A percentile compares a stretch with the other conserved stretches of the same genome.
Evolutionary conservation across 2,113 vertebrate genomes (phyloP).

Genomic region (Triplophysa dalaica): DNA sequence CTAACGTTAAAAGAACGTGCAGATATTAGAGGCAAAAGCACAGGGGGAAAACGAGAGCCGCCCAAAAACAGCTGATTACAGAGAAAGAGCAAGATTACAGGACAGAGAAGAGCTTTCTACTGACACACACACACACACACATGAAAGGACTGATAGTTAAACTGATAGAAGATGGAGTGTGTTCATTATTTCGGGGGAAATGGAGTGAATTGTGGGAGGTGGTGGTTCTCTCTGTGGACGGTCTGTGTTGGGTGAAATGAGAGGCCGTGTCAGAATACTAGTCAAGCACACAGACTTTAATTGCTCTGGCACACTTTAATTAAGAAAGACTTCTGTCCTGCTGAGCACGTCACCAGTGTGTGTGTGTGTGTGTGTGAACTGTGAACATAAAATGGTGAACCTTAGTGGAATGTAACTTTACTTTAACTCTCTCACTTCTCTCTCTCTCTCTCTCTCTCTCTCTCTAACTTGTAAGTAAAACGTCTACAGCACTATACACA

Average conservation of each 20-base stretch:
- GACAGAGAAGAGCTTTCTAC: conserved; percentile 6
- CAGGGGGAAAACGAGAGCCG: not conserved
- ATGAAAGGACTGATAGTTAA: conserved; percentile 19
- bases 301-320: conserved; percentile 27
- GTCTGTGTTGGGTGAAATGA: conserved; percentile 25
- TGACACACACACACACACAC: conserved; percentile 30
- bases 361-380: conserved; percentile 1
- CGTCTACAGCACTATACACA: no score
- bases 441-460: no score
- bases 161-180: conserved; percentile 31
- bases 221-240: conserved; percentile 33
- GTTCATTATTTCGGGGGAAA: conserved; percentile 35
- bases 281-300: conserved; percentile 46
- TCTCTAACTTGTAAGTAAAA: no score
- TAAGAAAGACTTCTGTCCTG: conserved; percentile 23
- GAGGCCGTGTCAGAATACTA: conserved; percentile 41
- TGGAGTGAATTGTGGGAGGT: not conserved
- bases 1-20: conserved; percentile 24
- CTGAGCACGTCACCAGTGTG: not conserved
- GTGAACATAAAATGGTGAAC: not conserved
- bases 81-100: conserved; percentile 29
- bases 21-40: conserved; percentile 25
- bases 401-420: no score
- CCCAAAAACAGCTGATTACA: conserved; percentile 50
- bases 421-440: no score